Evolutionary conservation across 2,888 invertebrate species (phyloP), one percentile per base, ranked within the genome.

Genomic region (Polydrusus cervinus): DNA sequence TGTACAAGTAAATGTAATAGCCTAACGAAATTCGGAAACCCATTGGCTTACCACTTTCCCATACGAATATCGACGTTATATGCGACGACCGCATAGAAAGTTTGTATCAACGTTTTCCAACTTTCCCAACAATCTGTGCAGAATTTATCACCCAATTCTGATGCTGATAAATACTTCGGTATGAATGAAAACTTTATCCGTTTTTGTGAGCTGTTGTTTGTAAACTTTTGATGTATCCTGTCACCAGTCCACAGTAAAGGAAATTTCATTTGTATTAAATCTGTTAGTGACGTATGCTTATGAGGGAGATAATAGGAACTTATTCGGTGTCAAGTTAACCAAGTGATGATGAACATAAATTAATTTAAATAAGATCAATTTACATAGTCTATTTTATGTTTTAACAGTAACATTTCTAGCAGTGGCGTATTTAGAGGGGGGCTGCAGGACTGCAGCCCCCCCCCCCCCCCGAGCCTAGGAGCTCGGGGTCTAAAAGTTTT

Each of bases 81-180:
- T 14, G 30, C 40, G 57, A 60, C 57, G 34, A 60, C 57, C 57
- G 38, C 18, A 60, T 10, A 34, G 53, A 66, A 34, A 51, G 49
- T 66, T 66, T 40, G 0, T 14, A 30, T 25, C 34, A 51, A 51
- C 34, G 30, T 49, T 51, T 57, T 14, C 14, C 43, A 69, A 69
- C 45, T 61, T 69, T 60, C 69, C 30, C 34, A 69, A 60, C 69
- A 68, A 45, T 49, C 18, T 60, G 69, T 30, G 69, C 60, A 38
- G 62, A 62, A 70, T 70, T 70, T 70, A 70, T 70, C 70, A 62
- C 70, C 20, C 53, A 38, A 62, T 62, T 62, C n/a, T 34, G 34
- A 40, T 34, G 62, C 61, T 30, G 70, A 60, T 62, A 61, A 61
- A 70, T 62, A 70, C 62, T 49, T 70, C 18, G 51, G 62, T 51